A percentile compares a stretch with the other conserved stretches of the same genome.
phyloP scores from a whole-genome alignment of 1,140 invertebrate species.

The Delia radicum region DNA sequence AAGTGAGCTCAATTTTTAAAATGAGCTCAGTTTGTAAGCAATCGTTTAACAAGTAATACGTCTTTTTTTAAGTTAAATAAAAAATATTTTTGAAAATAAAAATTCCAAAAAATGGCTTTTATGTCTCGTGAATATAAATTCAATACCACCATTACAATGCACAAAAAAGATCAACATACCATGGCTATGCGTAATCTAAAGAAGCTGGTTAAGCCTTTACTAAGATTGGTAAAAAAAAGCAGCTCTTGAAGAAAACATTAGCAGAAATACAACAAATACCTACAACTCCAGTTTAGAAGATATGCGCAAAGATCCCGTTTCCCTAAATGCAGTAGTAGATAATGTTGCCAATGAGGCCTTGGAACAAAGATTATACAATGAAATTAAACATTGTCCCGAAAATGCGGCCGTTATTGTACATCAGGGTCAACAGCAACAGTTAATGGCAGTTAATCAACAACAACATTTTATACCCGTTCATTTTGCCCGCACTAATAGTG shows the following conservation, averaged over 20 bases:
- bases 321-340: conserved; percentile 56
- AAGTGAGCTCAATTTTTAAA: background rate
- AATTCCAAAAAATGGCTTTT: conserved; percentile 42
- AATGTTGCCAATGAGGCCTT: conserved; percentile 66
- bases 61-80: background rate
- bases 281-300: conserved; percentile 57
- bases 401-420: conserved; percentile 64
- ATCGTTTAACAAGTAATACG: background rate
- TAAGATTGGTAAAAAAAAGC: conserved; percentile 58
- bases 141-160: conserved; percentile 36
- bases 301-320: conserved; percentile 50
- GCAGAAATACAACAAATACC: conserved; percentile 43
- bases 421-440: conserved; percentile 59
- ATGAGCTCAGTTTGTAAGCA: background rate
- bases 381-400: conserved; percentile 62
- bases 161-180: conserved; percentile 49
- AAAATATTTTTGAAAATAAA: conserved; percentile 1
- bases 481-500: conserved; percentile 67
- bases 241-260: conserved; percentile 54
- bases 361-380: conserved; percentile 63
- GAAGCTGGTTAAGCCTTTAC: conserved; percentile 58
- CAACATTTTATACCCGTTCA: conserved; percentile 62
- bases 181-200: conserved; percentile 57
- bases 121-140: conserved; percentile 54
- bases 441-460: conserved; percentile 62